Base-by-base conservation (phyloP, 2,797 vertebrate species). In the Anolis apletophallus region DNA sequence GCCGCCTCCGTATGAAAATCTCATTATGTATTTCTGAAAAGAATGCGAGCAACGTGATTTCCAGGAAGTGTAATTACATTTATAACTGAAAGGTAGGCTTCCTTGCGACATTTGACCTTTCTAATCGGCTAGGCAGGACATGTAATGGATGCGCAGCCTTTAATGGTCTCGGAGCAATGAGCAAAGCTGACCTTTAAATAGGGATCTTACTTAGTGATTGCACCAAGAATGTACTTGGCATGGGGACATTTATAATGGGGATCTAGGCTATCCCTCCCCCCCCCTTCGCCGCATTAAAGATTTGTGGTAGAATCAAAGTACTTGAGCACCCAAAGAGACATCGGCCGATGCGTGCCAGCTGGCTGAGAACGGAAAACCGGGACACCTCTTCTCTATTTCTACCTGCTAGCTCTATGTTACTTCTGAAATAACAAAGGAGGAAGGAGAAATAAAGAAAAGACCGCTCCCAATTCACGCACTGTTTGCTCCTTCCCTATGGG, bases 71-170 rank as follows among this genome's bases (percentile, higher is more conserved):
- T 90, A 88, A 92, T 94, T 90, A 90, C 84, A 90, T 94, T 93
- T 90, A 91, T 90, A 93, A 93, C 85, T 93, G 94, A 93, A 95
- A 92, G 86, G 74, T 89, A 91, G 85, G 85, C 61, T 90, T 94
- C 92, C 94, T 88, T 87, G 89, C 78, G 90, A 89, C 92, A 87
- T 95, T 78, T 95, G 93, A 96, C 95, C 95, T 96, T 95, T 93
- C 89, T 94, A 93, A 95, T 88, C 91, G 83, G 88, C 84, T 92
- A 92, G 87, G 87, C 84, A 93, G 94, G 87, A 85, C 91, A 72
- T 52, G 78, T 92, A 94, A 95, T 95, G 90, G 93, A 92, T 95
- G 88, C 82, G 91, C 93, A 89, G 0, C 83, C 86, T 94, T 94
- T 96, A 94, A 95, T 94, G 92, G 90, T 77, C 91, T 91, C 92